These are phyloP conservation scores for Apaloderma vittatum DNA, from an alignment of 2,113 vertebrate genomes.

Conservation along the genomic window DNA sequence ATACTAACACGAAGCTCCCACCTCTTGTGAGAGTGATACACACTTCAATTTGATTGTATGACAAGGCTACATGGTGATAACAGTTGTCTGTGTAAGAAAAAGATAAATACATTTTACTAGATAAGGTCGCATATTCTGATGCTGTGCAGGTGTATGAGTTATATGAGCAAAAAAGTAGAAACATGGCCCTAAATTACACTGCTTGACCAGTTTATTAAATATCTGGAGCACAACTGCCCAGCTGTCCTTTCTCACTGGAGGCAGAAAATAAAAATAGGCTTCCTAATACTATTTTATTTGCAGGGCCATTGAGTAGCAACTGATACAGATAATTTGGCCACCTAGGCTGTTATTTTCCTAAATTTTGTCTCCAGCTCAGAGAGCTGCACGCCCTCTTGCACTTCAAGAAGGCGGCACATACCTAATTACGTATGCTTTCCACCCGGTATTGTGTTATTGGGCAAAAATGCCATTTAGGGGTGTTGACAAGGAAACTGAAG, in stretches of 20 bases:
- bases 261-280: not conserved
- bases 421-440: not conserved
- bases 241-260: not conserved
- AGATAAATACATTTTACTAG: not conserved
- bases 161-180: not conserved
- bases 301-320: not conserved
- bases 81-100: not conserved
- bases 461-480: not conserved
- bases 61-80: not conserved
- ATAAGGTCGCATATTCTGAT: not conserved
- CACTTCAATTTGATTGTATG: not conserved
- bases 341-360: not conserved
- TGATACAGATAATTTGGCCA: not conserved
- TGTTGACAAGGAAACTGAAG: conserved; percentile 16
- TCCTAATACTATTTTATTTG: not conserved
- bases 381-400: not conserved
- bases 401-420: not conserved
- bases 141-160: not conserved
- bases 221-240: not conserved
- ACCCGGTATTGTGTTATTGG: not conserved
- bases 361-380: not conserved
- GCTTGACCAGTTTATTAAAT: not conserved
- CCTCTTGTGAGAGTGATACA: not conserved
- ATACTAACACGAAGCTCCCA: not conserved
- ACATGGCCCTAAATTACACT: not conserved